phyloP scores from a whole-genome alignment of 1,140 invertebrate species.

The Ceratina calcarata region DNA sequence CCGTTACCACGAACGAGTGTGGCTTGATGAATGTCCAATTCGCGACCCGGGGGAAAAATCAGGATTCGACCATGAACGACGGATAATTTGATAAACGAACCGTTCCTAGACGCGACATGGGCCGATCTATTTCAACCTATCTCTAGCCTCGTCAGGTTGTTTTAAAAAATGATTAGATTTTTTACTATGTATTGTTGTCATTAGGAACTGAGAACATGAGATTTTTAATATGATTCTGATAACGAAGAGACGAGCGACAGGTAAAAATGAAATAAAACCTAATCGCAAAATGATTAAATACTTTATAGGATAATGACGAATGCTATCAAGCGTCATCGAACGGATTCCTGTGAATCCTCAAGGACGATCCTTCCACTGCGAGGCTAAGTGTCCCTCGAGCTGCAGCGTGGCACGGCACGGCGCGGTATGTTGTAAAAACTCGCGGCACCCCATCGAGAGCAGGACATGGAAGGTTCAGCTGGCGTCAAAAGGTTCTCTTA shows the following conservation, averaged over 20 bases:
- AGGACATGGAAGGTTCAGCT: constrained; percentile 10
- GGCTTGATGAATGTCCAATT: background rate
- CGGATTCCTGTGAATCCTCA: constrained; percentile 13
- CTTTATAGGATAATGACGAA: too few species aligned
- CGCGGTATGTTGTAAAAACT: background rate
- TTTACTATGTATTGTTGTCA: too few species aligned
- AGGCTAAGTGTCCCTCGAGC: background rate
- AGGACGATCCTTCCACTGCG: background rate
- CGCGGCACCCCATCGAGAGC: constrained; percentile 5
- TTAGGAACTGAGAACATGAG: too few species aligned
- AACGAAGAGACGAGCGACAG: too few species aligned
- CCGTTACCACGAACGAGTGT: constrained; percentile 43
- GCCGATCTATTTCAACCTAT: too few species aligned
- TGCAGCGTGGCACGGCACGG: too few species aligned
- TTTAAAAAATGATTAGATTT: too few species aligned
- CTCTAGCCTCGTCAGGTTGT: too few species aligned
- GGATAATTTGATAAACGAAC: constrained; percentile 23
- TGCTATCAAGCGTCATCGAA: background rate
- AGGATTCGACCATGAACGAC: constrained; percentile 22
- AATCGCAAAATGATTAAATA: too few species aligned
- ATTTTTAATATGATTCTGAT: too few species aligned
- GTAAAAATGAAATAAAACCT: too few species aligned
- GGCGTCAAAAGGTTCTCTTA: constrained; percentile 7
- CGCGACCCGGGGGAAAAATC: constrained; percentile 31
- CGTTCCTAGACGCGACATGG: background rate